A percentile compares a stretch with the other conserved stretches of the same genome.
These are phyloP conservation scores for Leiothrix lutea DNA, from an alignment of 2,113 vertebrate species.

Conservation along the genomic window DNA sequence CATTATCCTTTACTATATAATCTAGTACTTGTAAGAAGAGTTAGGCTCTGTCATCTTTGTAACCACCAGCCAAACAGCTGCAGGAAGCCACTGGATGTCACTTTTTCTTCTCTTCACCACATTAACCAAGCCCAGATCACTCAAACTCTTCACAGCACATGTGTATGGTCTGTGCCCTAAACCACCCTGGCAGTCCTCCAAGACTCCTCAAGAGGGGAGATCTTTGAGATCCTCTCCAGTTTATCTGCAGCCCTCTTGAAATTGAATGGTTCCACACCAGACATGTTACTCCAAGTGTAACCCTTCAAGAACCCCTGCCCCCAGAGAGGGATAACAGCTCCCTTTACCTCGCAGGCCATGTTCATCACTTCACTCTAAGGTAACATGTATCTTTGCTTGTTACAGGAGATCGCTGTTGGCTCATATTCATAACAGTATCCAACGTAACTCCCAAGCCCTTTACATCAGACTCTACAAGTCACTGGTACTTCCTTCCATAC, in stretches of 20 bases:
- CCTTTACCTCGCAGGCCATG: not conserved
- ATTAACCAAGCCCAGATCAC: not conserved
- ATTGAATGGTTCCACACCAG: not conserved
- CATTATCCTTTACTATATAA: not conserved
- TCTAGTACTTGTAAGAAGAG: not conserved
- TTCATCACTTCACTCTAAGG: rapidly evolving
- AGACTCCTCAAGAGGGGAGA: not conserved
- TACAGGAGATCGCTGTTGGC: not conserved
- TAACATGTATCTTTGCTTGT: not conserved
- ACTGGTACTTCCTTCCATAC: not conserved
- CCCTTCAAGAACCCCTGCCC: rapidly evolving
- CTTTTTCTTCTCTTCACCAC: not conserved
- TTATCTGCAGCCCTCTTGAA: not conserved
- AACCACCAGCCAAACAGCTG: not conserved
- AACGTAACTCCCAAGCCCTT: not conserved
- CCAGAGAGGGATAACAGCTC: not conserved
- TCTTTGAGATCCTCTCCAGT: not conserved
- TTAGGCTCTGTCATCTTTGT: not conserved
- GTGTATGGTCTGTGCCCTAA: rapidly evolving
- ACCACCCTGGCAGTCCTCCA: not conserved
- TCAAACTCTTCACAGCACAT: not conserved
- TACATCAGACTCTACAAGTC: not conserved
- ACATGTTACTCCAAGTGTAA: not conserved
- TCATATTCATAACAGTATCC: not conserved
- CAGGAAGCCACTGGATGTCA: not conserved